Evolutionary conservation across 2,888 invertebrate species (phyloP).

Genomic region (Lamellibrachia satsuma): DNA sequence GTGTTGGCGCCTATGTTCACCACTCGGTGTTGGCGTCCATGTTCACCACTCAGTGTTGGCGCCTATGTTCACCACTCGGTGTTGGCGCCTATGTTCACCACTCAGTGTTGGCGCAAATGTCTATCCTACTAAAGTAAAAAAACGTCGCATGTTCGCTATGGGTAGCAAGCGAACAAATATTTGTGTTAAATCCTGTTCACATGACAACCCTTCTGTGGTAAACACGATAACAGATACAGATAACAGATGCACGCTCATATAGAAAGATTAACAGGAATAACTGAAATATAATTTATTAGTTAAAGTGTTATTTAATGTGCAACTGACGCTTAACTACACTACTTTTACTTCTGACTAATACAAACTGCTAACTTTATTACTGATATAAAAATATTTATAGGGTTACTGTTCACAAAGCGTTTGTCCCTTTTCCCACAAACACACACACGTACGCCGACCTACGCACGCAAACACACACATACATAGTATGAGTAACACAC

Average conservation of each 20-base stretch:
- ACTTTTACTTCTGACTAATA: neutral
- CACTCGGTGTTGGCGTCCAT: no score
- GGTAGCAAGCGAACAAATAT: neutral
- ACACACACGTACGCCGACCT: neutral
- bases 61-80: no score
- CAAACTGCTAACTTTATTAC: neutral
- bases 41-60: no score
- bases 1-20: no score
- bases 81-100: no score
- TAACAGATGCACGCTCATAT: neutral
- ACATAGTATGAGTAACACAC: neutral
- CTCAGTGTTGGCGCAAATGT: no score
- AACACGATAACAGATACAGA: neutral
- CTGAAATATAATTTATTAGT: neutral
- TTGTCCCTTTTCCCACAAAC: neutral
- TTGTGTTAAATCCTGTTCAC: neutral
- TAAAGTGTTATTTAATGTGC: neutral
- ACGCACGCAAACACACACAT: neutral
- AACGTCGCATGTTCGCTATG: neutral
- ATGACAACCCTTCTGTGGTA: neutral
- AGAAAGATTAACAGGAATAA: neutral
- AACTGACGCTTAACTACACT: neutral
- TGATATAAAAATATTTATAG: neutral
- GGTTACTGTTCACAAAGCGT: neutral
- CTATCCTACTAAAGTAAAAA: neutral